phyloP scores from a whole-genome alignment of 2,113 vertebrate genomes.

The Anthoscopus minutus region DNA sequence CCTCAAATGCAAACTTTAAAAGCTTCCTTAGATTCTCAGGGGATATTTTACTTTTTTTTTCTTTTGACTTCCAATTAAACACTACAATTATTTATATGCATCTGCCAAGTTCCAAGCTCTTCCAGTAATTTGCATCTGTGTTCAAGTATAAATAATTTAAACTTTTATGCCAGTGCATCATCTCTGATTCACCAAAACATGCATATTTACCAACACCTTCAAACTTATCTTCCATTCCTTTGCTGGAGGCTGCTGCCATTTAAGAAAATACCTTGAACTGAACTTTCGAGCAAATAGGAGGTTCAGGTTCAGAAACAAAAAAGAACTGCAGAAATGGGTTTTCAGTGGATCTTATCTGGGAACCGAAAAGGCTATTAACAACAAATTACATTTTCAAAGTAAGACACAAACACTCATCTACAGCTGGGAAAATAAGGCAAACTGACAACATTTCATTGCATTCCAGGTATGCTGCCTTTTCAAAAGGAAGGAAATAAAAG shows the following conservation, averaged over 20 bases:
- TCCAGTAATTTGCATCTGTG: not conserved
- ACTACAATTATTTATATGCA: not conserved
- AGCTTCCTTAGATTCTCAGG: not conserved
- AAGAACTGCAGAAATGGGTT: not conserved
- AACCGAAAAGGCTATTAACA: not conserved
- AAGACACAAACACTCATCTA: not conserved
- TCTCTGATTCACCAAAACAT: conserved; percentile 21
- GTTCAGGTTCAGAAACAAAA: not conserved
- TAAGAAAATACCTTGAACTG: not conserved
- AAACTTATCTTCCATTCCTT: not conserved
- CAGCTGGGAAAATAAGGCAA: not conserved
- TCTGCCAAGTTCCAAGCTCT: not conserved
- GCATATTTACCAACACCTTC: conserved; percentile 23
- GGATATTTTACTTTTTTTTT: not conserved
- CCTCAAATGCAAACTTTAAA: not conserved
- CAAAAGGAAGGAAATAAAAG: not conserved
- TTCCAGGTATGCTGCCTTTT: not conserved
- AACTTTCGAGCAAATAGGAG: not conserved
- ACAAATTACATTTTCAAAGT: not conserved
- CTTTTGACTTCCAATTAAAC: not conserved
- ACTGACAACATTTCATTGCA: not conserved
- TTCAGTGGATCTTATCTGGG: not conserved
- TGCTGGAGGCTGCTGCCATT: not conserved
- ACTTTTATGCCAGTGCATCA: conserved; percentile 9
- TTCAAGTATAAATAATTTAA: conserved; percentile 42